A percentile compares a stretch with the other conserved stretches of the same genome.
phyloP scores from a whole-genome alignment of 2,797 vertebrate genomes.

The Thaleichthys pacificus region DNA sequence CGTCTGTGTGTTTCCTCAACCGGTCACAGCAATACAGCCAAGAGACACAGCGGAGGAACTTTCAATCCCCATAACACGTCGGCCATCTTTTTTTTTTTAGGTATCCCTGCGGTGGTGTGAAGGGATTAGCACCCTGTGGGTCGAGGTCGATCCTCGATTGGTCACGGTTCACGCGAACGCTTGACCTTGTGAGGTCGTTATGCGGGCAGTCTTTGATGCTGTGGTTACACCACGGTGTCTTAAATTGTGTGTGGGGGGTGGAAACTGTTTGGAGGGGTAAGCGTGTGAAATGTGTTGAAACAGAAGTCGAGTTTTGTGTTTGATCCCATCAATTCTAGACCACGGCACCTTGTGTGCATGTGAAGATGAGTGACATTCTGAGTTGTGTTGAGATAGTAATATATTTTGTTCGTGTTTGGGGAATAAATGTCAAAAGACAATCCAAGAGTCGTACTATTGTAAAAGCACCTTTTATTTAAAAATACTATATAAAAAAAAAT shows the following conservation, averaged over 20 bases:
- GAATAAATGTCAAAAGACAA: too few relatives aligned
- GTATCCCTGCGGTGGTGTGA: constrained; percentile 13
- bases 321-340: not conserved
- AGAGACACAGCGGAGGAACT: not conserved
- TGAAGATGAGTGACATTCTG: not conserved
- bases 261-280: constrained; percentile 12
- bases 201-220: constrained; percentile 1
- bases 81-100: constrained; percentile 13
- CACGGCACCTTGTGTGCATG: not conserved
- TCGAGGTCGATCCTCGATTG: constrained; percentile 23
- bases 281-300: not conserved
- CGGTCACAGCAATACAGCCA: constrained; percentile 32
- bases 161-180: constrained; percentile 12
- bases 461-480: not conserved
- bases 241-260: constrained; percentile 3
- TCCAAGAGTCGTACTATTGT: not conserved
- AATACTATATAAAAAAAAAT: too few relatives aligned
- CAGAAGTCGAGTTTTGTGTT: not conserved
- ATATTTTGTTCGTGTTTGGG: too few relatives aligned
- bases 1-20: constrained; percentile 34
- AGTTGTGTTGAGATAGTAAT: too few relatives aligned
- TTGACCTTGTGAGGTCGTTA: not conserved
- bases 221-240: constrained; percentile 1
- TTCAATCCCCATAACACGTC: constrained; percentile 6
- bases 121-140: constrained; percentile 14